Conservation (phyloP, 2,888 invertebrate species). For the Aquatica leii region DNA sequence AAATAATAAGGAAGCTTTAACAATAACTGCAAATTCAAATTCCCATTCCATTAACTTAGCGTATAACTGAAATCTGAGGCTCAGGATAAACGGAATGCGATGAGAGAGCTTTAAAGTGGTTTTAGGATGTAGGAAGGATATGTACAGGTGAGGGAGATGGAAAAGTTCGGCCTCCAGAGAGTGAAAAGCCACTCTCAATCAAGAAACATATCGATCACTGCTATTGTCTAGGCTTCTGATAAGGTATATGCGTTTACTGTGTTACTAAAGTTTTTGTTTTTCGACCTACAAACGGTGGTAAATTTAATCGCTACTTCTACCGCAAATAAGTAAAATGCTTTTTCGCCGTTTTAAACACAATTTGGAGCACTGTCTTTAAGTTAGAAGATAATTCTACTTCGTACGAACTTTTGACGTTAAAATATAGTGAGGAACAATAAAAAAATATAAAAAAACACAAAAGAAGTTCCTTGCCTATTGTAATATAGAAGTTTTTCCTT, state of each 20-base stretch:
- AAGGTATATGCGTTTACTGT: slow-evolving; percentile 29
- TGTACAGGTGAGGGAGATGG: slow-evolving; percentile 31
- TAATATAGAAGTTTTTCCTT: no score
- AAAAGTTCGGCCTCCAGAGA: slow-evolving; percentile 25
- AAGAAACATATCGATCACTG: slow-evolving; percentile 32
- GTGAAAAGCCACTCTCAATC: slow-evolving; percentile 34
- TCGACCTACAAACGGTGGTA: not conserved
- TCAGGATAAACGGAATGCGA: slow-evolving; percentile 28
- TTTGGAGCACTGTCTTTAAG: no score
- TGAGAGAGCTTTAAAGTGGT: slow-evolving; percentile 35
- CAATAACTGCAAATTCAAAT: slow-evolving; percentile 21
- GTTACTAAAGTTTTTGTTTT: slow-evolving; percentile 10
- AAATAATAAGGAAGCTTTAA: not conserved
- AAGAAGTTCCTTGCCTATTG: no score
- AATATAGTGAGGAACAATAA: no score
- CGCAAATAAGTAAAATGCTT: no score
- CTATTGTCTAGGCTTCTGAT: slow-evolving; percentile 28
- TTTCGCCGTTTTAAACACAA: no score
- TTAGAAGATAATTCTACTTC: no score
- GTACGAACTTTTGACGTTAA: no score
- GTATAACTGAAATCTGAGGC: slow-evolving; percentile 24
- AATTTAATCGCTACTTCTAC: not conserved
- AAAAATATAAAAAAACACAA: no score
- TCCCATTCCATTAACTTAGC: slow-evolving; percentile 26
- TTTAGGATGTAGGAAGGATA: slow-evolving; percentile 28